These are phyloP conservation scores for Parnassius mnemosyne DNA, from an alignment of 2,888 invertebrate species.

Conservation along the genomic window DNA sequence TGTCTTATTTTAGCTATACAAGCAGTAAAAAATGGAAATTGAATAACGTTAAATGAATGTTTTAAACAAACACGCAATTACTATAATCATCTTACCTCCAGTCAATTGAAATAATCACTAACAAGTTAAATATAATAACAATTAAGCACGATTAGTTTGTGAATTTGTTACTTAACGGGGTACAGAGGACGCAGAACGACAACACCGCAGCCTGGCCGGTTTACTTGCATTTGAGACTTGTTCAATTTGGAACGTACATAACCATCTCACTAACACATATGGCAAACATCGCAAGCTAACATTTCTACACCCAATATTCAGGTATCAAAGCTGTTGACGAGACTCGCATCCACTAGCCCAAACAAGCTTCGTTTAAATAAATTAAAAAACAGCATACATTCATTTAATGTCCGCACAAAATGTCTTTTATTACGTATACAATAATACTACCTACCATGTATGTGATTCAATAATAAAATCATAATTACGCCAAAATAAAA, in stretches of 20 bases:
- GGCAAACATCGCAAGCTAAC: constrained; percentile 60
- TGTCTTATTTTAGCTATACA: constrained; percentile 76
- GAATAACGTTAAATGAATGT: constrained; percentile 62
- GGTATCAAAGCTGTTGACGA: neutral
- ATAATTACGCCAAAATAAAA: constrained; percentile 7
- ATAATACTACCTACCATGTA: constrained; percentile 5
- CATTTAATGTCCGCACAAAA: constrained; percentile 24
- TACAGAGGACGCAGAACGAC: constrained; percentile 20
- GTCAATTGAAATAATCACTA: constrained; percentile 74
- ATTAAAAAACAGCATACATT: constrained; percentile 40
- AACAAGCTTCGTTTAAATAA: neutral
- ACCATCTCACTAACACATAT: constrained; percentile 76
- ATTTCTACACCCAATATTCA: neutral
- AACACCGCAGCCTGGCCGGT: constrained; percentile 19
- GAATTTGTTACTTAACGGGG: constrained; percentile 68
- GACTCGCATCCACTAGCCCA: constrained; percentile 11
- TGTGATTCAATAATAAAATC: constrained; percentile 14
- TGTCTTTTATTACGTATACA: constrained; percentile 21
- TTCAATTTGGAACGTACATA: constrained; percentile 57
- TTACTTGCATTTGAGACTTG: constrained; percentile 45
- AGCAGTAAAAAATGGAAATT: constrained; percentile 75
- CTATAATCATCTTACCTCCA: constrained; percentile 61
- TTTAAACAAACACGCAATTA: constrained; percentile 53
- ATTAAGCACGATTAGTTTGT: constrained; percentile 79
- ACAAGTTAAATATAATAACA: constrained; percentile 74